Evolutionary conservation across 2,888 invertebrate species (phyloP).

Genomic region (Latrodectus elegans): DNA sequence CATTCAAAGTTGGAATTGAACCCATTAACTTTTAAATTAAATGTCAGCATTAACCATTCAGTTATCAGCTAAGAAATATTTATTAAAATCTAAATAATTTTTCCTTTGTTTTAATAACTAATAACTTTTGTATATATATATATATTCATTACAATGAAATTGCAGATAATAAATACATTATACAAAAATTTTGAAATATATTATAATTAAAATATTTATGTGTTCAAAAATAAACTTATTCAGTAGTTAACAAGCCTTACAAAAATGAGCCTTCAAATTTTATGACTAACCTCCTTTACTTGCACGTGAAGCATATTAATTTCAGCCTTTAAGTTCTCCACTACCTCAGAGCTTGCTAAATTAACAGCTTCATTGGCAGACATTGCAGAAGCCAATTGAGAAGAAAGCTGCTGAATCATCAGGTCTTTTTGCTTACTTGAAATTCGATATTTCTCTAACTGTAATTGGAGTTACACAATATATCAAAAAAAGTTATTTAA

Average conservation of each 20-base stretch:
- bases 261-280: neutral
- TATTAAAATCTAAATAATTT: no score
- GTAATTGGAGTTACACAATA: neutral
- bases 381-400: slow-evolving; percentile 49
- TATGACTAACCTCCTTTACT: slow-evolving; percentile 60
- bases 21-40: no score
- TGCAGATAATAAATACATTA: no score
- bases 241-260: neutral
- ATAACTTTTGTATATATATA: no score
- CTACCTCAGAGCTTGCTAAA: slow-evolving; percentile 46
- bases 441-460: slow-evolving; percentile 66
- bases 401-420: slow-evolving; percentile 63
- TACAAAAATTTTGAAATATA: no score
- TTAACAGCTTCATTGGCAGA: slow-evolving; percentile 50
- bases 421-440: slow-evolving; percentile 55
- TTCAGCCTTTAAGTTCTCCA: slow-evolving; percentile 60
- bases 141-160: no score
- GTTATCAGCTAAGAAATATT: no score
- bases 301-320: slow-evolving; percentile 67
- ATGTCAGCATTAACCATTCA: no score
- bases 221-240: neutral
- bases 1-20: no score
- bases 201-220: neutral
- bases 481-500: neutral
- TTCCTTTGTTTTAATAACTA: no score